phyloP scores from a whole-genome alignment of 2,113 vertebrate genomes.

The Lonchura striata region DNA sequence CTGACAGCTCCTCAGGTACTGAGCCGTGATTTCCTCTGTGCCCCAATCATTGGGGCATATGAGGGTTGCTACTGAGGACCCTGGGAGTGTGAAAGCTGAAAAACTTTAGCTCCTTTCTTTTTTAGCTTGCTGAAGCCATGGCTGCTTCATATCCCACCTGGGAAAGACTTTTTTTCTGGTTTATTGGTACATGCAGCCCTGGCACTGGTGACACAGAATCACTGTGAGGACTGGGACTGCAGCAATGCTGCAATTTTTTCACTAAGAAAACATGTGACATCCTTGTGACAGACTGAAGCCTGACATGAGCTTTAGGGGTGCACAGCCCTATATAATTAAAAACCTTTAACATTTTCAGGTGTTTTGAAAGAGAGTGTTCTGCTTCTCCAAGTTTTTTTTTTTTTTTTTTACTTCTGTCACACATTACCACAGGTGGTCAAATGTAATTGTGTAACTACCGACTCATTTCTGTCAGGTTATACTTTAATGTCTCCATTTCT shows the following conservation, averaged over 20 bases:
- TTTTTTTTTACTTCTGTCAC: neutral
- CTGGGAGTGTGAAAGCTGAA: neutral
- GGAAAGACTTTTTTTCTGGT: neutral
- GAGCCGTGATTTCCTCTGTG: neutral
- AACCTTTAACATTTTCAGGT: neutral
- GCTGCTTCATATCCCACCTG: neutral
- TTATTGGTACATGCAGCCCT: rapidly evolving
- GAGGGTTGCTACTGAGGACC: neutral
- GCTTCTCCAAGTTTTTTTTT: neutral
- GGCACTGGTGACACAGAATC: neutral
- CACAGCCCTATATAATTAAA: neutral
- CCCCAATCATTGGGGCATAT: neutral
- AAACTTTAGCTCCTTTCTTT: neutral
- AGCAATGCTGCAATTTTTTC: neutral
- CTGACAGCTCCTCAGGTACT: neutral
- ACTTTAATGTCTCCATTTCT: neutral
- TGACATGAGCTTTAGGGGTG: neutral
- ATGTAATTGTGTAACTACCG: neutral
- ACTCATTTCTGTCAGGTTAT: constrained; percentile 1
- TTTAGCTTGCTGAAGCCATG: neutral
- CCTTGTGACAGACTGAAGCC: neutral
- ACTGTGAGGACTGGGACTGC: neutral
- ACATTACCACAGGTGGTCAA: neutral
- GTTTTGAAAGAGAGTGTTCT: neutral
- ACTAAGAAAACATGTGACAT: neutral